Conservation (phyloP, 2,113 vertebrate genomes). For the Leucopsar rothschildi region DNA sequence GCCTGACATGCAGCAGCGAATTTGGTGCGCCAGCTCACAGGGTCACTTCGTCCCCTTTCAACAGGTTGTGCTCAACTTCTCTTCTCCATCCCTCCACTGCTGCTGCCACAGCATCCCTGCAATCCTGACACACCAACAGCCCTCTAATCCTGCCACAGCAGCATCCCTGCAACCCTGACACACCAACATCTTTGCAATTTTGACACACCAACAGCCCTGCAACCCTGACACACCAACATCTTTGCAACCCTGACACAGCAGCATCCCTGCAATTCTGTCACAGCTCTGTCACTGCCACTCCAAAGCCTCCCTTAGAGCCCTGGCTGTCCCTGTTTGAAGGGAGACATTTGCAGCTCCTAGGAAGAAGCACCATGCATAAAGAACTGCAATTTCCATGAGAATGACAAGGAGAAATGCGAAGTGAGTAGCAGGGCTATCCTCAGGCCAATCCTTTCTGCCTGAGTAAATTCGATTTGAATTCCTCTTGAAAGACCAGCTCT, state of each 20-base stretch:
- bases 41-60: background rate
- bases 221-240: too few relatives aligned
- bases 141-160: too few relatives aligned
- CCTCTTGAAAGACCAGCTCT: constrained; percentile 64
- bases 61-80: background rate
- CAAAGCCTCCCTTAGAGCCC: rapidly evolving
- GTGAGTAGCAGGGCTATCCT: constrained; percentile 55
- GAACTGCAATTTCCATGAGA: constrained; percentile 67
- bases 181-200: too few relatives aligned
- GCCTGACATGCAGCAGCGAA: background rate
- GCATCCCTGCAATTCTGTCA: too few relatives aligned
- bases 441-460: constrained; percentile 68
- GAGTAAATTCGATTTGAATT: constrained; percentile 72
- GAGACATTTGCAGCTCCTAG: background rate
- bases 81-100: background rate
- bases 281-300: rapidly evolving
- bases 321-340: background rate
- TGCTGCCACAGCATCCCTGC: too few relatives aligned
- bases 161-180: too few relatives aligned
- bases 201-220: too few relatives aligned
- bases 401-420: constrained; percentile 42
- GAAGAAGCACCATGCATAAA: constrained; percentile 44
- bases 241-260: too few relatives aligned
- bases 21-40: rapidly evolving
- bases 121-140: too few relatives aligned